phyloP scores from a whole-genome alignment of 1,140 invertebrate genomes.

The Drosophila kurseongensis region DNA sequence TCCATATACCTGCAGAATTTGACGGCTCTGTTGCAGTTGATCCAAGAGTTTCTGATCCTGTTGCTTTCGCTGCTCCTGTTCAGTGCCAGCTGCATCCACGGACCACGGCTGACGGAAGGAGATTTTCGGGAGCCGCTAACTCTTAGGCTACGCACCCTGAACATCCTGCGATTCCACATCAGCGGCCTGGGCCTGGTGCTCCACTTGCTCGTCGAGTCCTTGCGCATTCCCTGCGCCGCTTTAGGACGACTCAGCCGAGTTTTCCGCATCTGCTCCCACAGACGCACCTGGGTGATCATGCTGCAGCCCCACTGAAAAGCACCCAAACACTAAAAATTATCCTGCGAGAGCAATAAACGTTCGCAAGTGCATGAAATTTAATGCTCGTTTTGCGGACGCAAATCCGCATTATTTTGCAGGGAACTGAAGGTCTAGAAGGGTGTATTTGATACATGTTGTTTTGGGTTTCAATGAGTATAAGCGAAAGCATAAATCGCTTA shows the following conservation, averaged over 20 bases:
- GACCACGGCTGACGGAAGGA: too few relatives aligned
- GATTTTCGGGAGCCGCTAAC: not conserved
- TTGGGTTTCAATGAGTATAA: not conserved
- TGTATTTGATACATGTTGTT: not conserved
- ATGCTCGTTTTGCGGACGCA: constrained; percentile 47
- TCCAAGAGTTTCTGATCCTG: not conserved
- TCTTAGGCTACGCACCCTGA: not conserved
- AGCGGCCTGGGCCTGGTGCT: not conserved
- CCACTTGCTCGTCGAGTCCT: not conserved
- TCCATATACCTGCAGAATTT: constrained; percentile 21
- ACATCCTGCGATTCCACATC: not conserved
- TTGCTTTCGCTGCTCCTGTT: too few relatives aligned
- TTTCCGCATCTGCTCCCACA: constrained; percentile 4
- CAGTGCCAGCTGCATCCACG: not conserved
- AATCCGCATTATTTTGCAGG: constrained; percentile 18
- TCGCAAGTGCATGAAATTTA: constrained; percentile 67
- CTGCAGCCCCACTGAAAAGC: constrained; percentile 1
- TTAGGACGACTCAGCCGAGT: constrained; percentile 2
- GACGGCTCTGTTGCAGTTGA: constrained; percentile 6
- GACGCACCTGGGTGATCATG: constrained; percentile 35
- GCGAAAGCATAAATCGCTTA: too few relatives aligned
- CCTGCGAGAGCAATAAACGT: constrained; percentile 56
- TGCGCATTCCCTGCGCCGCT: not conserved
- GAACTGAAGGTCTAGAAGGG: constrained; percentile 5
- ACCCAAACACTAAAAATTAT: constrained; percentile 52